Evolutionary conservation across 2,113 vertebrate species (phyloP), one percentile per base, ranked within the genome.

Genomic region (Daboia siamensis): DNA sequence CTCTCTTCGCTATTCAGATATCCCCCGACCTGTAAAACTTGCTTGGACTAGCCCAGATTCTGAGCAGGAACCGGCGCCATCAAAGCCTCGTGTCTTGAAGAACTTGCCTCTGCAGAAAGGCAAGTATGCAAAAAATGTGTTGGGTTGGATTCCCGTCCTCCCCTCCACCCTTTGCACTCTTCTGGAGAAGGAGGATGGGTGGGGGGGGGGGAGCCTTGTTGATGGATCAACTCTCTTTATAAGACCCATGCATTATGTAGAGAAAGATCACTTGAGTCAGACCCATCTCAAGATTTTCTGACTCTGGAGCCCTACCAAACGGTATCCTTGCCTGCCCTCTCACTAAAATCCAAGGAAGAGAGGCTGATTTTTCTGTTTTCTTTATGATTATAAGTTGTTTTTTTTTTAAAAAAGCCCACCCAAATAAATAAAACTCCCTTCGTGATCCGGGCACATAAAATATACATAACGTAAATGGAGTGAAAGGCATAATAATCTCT

Each of bases 251-350:
- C 59, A 87, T 69, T 85, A 23, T 3, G 61, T 26, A 88, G 33
- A 3, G 33, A 64, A 89, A 93, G 51, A 10, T 89, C 44, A 52
- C 39, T 87, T 46, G 29, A 91, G n/a, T 55, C 87, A 56, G n/a
- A 54, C 20, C 5, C 52, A 33, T n/a, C 52, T 55, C n/a, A 12
- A 88, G 17, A 56, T 54, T 8, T n/a, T 54, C 29, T n/a, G 74
- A 39, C 48, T 52, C 26, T n/a, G 86, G 51, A 52, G 86, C 86
- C 15, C 12, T 26, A 86, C 46, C 26, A 52, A 29, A 52, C 5
- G 84, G 23, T 26, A 26, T 48, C 44, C 23, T 48, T 84, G 39
- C 39, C 84, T 21, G 4, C 12, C 48, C 48, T 12, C 85, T 52
- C 15, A 1, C 69, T 39, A 39, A n/a, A 54, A 52, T n/a, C 26